These are phyloP conservation scores for Eulithis prunata DNA, from an alignment of 2,888 invertebrate genomes.

Conservation along the genomic window DNA sequence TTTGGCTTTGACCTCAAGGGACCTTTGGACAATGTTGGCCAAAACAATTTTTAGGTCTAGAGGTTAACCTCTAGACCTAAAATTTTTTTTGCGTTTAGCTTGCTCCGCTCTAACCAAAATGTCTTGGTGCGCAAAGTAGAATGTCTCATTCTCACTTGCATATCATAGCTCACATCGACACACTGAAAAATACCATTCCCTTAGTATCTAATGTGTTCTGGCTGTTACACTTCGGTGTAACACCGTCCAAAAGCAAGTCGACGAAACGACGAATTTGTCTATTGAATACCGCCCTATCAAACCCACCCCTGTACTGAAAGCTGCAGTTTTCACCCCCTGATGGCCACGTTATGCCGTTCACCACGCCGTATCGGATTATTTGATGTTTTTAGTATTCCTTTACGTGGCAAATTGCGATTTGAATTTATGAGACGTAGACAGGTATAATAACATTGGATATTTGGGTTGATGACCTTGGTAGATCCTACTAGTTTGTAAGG, in stretches of 20 bases:
- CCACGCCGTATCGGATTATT: constrained; percentile 42
- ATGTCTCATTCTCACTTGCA: no score
- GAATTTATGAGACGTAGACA: constrained; percentile 27
- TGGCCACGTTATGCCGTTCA: constrained; percentile 50
- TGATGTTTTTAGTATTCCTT: constrained; percentile 37
- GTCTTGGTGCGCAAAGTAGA: no score
- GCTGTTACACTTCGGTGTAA: constrained; percentile 47
- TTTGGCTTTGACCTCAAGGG: no score
- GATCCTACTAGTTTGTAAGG: background rate
- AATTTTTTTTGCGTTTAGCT: no score
- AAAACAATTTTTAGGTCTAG: no score
- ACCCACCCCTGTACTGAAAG: constrained; percentile 50
- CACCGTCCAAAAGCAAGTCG: constrained; percentile 38
- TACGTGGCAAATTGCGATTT: constrained; percentile 28
- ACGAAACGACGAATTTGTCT: constrained; percentile 62
- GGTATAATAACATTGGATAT: constrained; percentile 12
- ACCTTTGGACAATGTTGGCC: no score
- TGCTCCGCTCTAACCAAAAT: no score
- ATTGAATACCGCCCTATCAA: constrained; percentile 55
- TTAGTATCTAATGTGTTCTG: no score
- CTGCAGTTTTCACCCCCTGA: constrained; percentile 50
- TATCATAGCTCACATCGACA: no score
- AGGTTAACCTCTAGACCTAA: no score
- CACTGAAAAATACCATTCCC: no score
- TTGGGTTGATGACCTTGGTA: constrained; percentile 17